Evolutionary conservation across 2,888 invertebrate genomes (phyloP).

Genomic region (Metellina segmentata): DNA sequence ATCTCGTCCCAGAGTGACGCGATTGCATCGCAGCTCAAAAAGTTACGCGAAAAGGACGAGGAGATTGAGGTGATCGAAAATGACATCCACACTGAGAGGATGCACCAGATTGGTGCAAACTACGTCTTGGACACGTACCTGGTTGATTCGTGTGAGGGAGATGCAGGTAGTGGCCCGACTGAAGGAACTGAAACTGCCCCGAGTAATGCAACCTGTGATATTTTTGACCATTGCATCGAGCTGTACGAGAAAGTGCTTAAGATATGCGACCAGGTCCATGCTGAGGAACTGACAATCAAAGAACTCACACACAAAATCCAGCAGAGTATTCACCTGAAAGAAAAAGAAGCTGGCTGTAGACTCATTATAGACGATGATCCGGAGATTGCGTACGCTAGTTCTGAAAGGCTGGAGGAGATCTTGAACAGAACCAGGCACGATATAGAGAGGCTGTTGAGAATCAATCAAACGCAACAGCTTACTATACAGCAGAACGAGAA

Average conservation of each 20-base stretch:
- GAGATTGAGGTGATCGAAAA: constrained; percentile 90
- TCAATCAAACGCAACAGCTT: constrained; percentile 78
- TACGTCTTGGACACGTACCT: constrained; percentile 90
- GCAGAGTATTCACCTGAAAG: constrained; percentile 63
- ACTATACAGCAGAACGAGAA: constrained; percentile 79
- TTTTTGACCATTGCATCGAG: constrained; percentile 73
- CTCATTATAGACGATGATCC: constrained; percentile 59
- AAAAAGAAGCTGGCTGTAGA: constrained; percentile 34
- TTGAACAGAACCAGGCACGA: constrained; percentile 74
- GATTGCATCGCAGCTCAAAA: constrained; percentile 82
- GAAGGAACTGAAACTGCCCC: background rate
- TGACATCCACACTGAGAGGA: constrained; percentile 87
- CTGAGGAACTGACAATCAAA: constrained; percentile 78
- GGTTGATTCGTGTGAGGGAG: constrained; percentile 81
- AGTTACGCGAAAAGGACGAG: constrained; percentile 86
- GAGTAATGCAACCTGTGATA: constrained; percentile 61
- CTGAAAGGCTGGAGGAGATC: constrained; percentile 72
- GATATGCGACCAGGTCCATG: constrained; percentile 78
- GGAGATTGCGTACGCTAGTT: constrained; percentile 62
- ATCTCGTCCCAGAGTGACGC: constrained; percentile 85
- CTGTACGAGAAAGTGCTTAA: constrained; percentile 72
- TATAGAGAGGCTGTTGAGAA: constrained; percentile 78
- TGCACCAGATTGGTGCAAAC: constrained; percentile 89
- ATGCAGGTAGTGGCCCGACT: background rate
- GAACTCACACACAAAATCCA: constrained; percentile 71